Percentiles rank a stretch among this genome's conserved stretches.
Evolutionary conservation across 2,888 invertebrate genomes (phyloP).

Genomic region (Hypena proboscidalis): DNA sequence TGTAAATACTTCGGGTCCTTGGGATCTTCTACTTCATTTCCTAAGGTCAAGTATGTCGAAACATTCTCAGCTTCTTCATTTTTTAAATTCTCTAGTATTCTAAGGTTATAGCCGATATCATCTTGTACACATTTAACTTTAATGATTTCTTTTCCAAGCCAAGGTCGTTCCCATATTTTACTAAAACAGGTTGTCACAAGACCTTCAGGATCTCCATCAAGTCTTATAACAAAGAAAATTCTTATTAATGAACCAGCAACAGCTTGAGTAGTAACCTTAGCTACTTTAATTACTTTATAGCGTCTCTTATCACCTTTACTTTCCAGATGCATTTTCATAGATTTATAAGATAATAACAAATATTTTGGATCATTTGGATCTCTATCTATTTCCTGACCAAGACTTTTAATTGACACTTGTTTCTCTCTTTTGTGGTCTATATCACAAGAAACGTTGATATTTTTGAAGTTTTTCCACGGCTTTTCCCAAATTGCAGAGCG

Average conservation of each 20-base stretch:
- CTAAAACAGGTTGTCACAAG: slow-evolving; percentile 41
- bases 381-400: no score
- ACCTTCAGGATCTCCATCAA: background rate
- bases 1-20: slow-evolving; percentile 14
- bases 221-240: slow-evolving; percentile 33
- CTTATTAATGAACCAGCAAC: slow-evolving; percentile 16
- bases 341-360: no score
- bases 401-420: background rate
- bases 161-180: slow-evolving; percentile 43
- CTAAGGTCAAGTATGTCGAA: background rate
- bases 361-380: no score
- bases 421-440: slow-evolving; percentile 17
- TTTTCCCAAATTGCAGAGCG: slow-evolving; percentile 47
- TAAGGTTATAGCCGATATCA: no score
- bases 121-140: background rate
- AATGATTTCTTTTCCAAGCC: slow-evolving; percentile 35
- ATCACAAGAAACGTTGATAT: slow-evolving; percentile 41
- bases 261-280: slow-evolving; percentile 3
- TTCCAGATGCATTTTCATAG: background rate
- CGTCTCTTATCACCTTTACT: background rate
- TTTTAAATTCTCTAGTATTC: no score
- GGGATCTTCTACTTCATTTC: slow-evolving; percentile 12
- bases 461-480: slow-evolving; percentile 35
- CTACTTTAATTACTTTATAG: background rate
- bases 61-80: no score